A percentile compares a stretch with the other conserved stretches of the same genome.
These are phyloP conservation scores for Echinarachnius parma DNA, from an alignment of 53 echinoderm and acorn worm species.

Conservation along the genomic window DNA sequence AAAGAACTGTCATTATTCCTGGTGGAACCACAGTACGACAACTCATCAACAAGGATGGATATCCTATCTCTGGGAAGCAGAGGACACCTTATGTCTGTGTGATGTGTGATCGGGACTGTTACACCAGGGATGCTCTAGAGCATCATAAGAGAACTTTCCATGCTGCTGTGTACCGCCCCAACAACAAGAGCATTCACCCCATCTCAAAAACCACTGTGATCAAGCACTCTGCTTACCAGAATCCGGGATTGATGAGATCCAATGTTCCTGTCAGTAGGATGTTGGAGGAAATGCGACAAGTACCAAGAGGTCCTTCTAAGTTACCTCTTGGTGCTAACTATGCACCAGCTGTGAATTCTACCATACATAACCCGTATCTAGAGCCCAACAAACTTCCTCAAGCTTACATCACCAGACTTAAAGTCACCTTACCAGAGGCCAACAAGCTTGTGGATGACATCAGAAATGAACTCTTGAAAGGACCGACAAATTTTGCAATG, in stretches of 20 bases:
- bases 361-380: slow-evolving; percentile 19
- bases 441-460: slow-evolving; percentile 33
- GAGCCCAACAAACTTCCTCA: slow-evolving; percentile 38
- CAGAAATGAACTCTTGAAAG: slow-evolving; percentile 36
- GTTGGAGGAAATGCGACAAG: slow-evolving; percentile 24
- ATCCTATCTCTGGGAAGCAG: slow-evolving; percentile 21
- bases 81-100: slow-evolving; percentile 42
- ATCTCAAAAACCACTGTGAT: slow-evolving; percentile 16
- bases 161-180: slow-evolving; percentile 17
- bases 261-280: slow-evolving; percentile 31
- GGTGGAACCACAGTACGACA: not conserved
- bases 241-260: not conserved
- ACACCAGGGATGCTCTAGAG: slow-evolving; percentile 37
- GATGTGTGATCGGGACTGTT: slow-evolving; percentile 44
- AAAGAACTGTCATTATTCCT: not conserved
- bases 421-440: slow-evolving; percentile 34
- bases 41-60: slow-evolving; percentile 21
- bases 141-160: slow-evolving; percentile 43
- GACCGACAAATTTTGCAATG: slow-evolving; percentile 34
- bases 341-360: not conserved
- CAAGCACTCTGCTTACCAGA: not conserved
- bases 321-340: not conserved
- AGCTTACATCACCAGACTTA: slow-evolving; percentile 41
- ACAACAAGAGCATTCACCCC: slow-evolving; percentile 13
- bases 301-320: not conserved